phyloP scores from a whole-genome alignment of 2,113 vertebrate species.

The Maccullochella peelii region DNA sequence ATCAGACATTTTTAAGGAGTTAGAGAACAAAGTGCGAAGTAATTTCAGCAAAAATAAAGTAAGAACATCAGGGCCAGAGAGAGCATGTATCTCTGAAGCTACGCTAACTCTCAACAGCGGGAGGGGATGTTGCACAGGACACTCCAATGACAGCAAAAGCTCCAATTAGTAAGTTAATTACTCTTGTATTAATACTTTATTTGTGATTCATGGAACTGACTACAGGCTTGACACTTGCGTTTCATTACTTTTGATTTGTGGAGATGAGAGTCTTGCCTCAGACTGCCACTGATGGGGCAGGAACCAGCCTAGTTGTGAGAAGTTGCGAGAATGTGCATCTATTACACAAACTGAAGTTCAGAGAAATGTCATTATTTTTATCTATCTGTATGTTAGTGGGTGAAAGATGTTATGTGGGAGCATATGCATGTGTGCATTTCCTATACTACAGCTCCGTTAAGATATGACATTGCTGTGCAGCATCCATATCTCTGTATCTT shows the following conservation, averaged over 20 bases:
- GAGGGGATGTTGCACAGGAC: constrained; percentile 42
- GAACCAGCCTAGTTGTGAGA: constrained; percentile 18
- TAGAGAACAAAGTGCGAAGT: constrained; percentile 25
- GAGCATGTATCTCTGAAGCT: constrained; percentile 26
- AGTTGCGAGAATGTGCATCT: constrained; percentile 6
- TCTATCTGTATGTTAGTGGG: background rate
- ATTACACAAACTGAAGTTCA: constrained; percentile 8
- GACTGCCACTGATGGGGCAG: constrained; percentile 22
- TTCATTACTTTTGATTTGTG: constrained; percentile 70
- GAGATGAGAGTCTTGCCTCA: constrained; percentile 49
- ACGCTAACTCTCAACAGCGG: constrained; percentile 1
- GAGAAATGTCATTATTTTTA: background rate
- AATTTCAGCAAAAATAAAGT: constrained; percentile 8
- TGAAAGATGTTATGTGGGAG: background rate
- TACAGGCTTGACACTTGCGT: constrained; percentile 64
- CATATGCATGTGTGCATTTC: background rate
- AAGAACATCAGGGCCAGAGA: constrained; percentile 17
- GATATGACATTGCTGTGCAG: background rate
- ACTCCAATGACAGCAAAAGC: constrained; percentile 50
- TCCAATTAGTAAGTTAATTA: constrained; percentile 73
- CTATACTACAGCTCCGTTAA: background rate
- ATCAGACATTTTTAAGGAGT: constrained; percentile 43
- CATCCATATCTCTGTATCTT: background rate
- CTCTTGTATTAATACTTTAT: constrained; percentile 75
- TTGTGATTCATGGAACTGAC: constrained; percentile 75